These are phyloP conservation scores for Trachythela sp. DNA, from an alignment of 64 coral and sea anemone genomes.

Conservation along the genomic window DNA sequence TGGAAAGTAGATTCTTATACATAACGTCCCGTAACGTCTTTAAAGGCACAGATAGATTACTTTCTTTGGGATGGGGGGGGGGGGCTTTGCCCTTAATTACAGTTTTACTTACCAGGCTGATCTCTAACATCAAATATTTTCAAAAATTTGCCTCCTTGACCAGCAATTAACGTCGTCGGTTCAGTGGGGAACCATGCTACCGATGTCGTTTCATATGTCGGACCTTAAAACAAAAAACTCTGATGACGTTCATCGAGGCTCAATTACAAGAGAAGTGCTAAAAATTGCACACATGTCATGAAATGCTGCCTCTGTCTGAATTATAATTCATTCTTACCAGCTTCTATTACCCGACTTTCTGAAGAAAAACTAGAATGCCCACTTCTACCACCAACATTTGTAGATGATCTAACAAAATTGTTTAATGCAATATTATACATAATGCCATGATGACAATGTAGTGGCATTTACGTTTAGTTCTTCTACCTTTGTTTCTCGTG, in stretches of 20 bases:
- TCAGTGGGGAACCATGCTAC: constrained; percentile 87
- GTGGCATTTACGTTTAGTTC: not conserved
- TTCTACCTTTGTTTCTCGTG: not conserved
- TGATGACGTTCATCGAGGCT: no score
- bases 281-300: not conserved
- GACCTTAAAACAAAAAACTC: constrained; percentile 51
- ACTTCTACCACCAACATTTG: not conserved
- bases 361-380: not conserved
- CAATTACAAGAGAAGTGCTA: no score
- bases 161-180: constrained; percentile 67
- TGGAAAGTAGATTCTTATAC: no score
- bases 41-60: no score
- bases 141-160: constrained; percentile 89
- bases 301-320: no score
- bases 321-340: no score
- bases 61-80: no score
- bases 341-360: not conserved
- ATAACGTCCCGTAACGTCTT: no score
- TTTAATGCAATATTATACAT: not conserved
- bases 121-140: constrained; percentile 91
- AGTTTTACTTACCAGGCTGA: not conserved
- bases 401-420: not conserved
- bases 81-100: no score
- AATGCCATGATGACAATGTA: no score
- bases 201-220: constrained; percentile 68